phyloP scores from a whole-genome alignment of 2,888 invertebrate genomes.

The Sinopyrophorus schimmeli region DNA sequence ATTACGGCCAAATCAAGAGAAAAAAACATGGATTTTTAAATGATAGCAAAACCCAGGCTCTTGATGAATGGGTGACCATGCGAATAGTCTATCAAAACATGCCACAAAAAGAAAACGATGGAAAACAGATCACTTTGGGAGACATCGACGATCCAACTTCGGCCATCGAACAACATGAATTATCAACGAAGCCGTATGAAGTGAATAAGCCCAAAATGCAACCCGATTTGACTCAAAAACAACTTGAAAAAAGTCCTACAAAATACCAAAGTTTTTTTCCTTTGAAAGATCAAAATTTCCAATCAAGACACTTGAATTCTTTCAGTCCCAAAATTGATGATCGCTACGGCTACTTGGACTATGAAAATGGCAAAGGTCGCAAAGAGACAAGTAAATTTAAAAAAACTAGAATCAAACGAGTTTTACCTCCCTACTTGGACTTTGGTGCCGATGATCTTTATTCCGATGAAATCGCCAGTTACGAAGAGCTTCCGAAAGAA shows the following conservation, averaged over 20 bases:
- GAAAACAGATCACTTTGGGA: constrained; percentile 36
- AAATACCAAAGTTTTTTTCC: constrained; percentile 2
- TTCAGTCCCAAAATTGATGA: not conserved
- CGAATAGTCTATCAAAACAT: too few relatives aligned
- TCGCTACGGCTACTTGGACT: constrained; percentile 13
- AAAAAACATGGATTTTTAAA: too few relatives aligned
- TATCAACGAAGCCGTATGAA: constrained; percentile 21
- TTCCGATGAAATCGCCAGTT: constrained; percentile 37
- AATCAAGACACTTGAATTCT: constrained; percentile 7
- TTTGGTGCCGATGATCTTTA: constrained; percentile 41
- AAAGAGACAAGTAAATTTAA: not conserved
- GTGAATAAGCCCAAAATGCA: not conserved
- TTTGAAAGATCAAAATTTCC: not conserved
- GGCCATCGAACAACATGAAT: constrained; percentile 40
- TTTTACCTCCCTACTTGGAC: constrained; percentile 33
- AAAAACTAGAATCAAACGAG: constrained; percentile 26
- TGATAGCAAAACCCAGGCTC: not conserved
- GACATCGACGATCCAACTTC: constrained; percentile 42
- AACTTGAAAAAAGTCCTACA: constrained; percentile 2
- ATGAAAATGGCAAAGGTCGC: constrained; percentile 24
- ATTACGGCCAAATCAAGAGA: not conserved
- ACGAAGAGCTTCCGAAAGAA: too few relatives aligned
- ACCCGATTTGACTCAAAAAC: not conserved
- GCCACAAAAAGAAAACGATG: constrained; percentile 1
- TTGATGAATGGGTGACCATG: too few relatives aligned